Conservation (phyloP, 2,888 invertebrate species). For the Leptothorax acervorum region DNA sequence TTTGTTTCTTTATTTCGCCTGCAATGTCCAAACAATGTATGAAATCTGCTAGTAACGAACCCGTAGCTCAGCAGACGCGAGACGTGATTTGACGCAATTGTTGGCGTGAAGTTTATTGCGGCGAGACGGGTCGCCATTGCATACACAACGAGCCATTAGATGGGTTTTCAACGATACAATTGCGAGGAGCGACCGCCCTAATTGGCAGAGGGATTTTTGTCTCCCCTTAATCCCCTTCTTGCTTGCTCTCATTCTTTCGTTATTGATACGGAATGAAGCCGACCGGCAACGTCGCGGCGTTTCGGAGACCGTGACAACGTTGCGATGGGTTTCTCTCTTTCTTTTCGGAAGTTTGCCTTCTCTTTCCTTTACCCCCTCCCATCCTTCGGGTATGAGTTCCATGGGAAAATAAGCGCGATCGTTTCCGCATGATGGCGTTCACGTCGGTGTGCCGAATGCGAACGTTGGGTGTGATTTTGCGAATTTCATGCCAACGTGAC, state of each 20-base stretch:
- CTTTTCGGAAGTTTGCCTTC: slow-evolving; percentile 45
- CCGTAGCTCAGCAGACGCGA: background rate
- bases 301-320: slow-evolving; percentile 65
- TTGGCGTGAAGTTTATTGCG: slow-evolving; percentile 9
- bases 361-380: background rate
- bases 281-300: slow-evolving; percentile 62
- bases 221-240: background rate
- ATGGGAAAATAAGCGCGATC: slow-evolving; percentile 52
- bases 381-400: slow-evolving; percentile 13
- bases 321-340: slow-evolving; percentile 50
- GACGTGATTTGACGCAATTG: background rate
- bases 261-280: slow-evolving; percentile 54
- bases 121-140: slow-evolving; percentile 43
- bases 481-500: slow-evolving; percentile 1
- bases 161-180: slow-evolving; percentile 40
- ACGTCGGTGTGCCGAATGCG: slow-evolving; percentile 40
- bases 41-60: background rate
- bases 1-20: slow-evolving; percentile 1
- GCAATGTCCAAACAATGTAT: background rate
- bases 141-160: slow-evolving; percentile 6
- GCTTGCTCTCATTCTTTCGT: slow-evolving; percentile 29
- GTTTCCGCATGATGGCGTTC: slow-evolving; percentile 53
- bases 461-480: slow-evolving; percentile 32
- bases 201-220: slow-evolving; percentile 34
- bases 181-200: slow-evolving; percentile 10